Conservation (phyloP, 2,113 vertebrate genomes). For the Pongo abelii region DNA sequence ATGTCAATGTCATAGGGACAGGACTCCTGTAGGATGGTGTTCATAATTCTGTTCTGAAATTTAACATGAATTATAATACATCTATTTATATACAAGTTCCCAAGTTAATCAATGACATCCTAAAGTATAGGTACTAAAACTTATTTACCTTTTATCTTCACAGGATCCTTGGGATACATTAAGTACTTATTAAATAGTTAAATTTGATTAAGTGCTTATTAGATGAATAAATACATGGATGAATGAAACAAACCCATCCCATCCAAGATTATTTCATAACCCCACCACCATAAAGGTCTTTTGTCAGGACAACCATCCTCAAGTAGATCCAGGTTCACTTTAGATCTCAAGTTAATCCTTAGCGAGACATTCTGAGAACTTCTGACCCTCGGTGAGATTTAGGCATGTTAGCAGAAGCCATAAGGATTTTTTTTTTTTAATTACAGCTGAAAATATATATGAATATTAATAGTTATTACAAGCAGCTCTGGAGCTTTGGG, state of each 20-base stretch:
- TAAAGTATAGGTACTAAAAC: not conserved
- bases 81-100: not conserved
- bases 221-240: not conserved
- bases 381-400: not conserved
- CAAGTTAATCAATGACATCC: not conserved
- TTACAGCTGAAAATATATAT: not conserved
- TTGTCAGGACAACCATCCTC: not conserved
- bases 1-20: not conserved
- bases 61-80: not conserved
- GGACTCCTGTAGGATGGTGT: not conserved
- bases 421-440: not conserved
- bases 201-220: not conserved
- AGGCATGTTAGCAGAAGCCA: not conserved
- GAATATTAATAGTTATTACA: slow-evolving; percentile 20
- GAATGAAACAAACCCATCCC: not conserved
- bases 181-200: not conserved
- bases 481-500: not conserved
- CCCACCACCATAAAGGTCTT: not conserved
- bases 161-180: not conserved
- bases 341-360: not conserved
- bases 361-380: not conserved
- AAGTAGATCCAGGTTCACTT: not conserved
- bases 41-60: not conserved
- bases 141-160: not conserved
- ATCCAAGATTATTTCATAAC: not conserved